Percentiles rank a stretch among this genome's conserved stretches.
phyloP scores from a whole-genome alignment of 1,140 invertebrate species.

The Aphidius ervi region DNA sequence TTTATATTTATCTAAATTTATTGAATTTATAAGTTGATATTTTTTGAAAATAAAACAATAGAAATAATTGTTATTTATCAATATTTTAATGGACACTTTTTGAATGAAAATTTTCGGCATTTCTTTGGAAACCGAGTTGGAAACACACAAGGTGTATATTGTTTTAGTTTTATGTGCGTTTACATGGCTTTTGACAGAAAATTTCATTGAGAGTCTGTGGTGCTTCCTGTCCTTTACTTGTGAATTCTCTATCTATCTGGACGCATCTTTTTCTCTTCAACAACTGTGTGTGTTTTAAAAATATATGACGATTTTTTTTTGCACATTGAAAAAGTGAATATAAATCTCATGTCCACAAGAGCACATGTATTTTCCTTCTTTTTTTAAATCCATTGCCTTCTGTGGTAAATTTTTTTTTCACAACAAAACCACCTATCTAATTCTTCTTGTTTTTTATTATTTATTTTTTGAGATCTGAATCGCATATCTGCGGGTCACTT shows the following conservation, averaged over 20 bases:
- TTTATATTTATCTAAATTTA: too few relatives aligned
- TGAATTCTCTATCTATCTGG: conserved; percentile 38
- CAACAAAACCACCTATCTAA: too few relatives aligned
- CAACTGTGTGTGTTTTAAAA: too few relatives aligned
- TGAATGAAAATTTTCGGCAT: not conserved
- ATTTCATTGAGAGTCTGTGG: conserved; percentile 47
- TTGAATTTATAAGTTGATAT: too few relatives aligned
- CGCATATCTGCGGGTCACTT: conserved; percentile 29
- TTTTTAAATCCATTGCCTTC: conserved; percentile 5
- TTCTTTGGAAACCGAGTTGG: not conserved
- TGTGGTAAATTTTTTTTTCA: too few relatives aligned
- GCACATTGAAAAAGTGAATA: conserved; percentile 35
- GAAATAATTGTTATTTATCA: too few relatives aligned
- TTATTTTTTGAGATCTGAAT: conserved; percentile 35
- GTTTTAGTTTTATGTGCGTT: conserved; percentile 17
- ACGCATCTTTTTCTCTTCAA: conserved; percentile 23
- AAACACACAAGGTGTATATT: not conserved
- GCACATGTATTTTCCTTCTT: conserved; percentile 15
- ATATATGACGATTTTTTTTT: too few relatives aligned
- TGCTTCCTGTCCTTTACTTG: conserved; percentile 47
- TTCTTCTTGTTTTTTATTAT: too few relatives aligned
- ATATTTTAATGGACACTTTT: too few relatives aligned
- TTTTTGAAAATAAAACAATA: too few relatives aligned
- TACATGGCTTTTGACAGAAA: conserved; percentile 13
- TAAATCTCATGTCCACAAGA: conserved; percentile 41